Conservation (phyloP, 2,797 vertebrate genomes). For the Sphenopsis melanotis region DNA sequence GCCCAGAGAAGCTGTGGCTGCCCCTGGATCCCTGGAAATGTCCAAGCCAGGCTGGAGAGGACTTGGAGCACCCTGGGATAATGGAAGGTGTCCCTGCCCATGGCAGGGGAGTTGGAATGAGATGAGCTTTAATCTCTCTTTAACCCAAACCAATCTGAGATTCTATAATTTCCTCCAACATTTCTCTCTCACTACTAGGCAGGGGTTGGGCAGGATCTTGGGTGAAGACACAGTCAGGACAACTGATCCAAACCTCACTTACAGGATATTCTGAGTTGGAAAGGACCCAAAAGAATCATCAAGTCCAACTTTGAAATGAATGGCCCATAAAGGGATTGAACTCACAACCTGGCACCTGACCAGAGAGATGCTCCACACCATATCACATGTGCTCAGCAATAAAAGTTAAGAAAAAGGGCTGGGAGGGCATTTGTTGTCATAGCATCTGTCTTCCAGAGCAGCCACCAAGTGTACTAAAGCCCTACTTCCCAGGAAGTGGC, state of each 20-base stretch:
- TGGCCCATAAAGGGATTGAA: rapidly evolving
- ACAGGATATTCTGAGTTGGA: not conserved
- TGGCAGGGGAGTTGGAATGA: not conserved
- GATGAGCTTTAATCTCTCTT: not conserved
- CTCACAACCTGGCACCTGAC: not conserved
- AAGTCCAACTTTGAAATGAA: not conserved
- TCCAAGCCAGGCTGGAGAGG: rapidly evolving
- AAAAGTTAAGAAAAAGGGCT: not conserved
- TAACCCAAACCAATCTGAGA: not conserved
- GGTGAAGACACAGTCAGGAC: not conserved
- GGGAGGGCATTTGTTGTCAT: rapidly evolving
- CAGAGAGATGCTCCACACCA: not conserved
- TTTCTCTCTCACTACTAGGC: not conserved
- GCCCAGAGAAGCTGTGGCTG: not conserved
- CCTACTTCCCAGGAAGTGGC: rapidly evolving
- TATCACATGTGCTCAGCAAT: not conserved
- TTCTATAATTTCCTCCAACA: not conserved
- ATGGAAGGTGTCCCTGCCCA: not conserved
- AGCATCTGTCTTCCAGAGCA: not conserved
- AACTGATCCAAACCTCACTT: not conserved
- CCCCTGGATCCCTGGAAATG: not conserved
- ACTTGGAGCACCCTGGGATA: rapidly evolving
- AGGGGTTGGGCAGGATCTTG: not conserved
- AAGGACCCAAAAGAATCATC: not conserved
- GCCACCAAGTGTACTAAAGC: not conserved